Evolutionary conservation across 2,113 vertebrate species (phyloP), one percentile per base, ranked within the genome.

Genomic region (Tonatia bakeri): DNA sequence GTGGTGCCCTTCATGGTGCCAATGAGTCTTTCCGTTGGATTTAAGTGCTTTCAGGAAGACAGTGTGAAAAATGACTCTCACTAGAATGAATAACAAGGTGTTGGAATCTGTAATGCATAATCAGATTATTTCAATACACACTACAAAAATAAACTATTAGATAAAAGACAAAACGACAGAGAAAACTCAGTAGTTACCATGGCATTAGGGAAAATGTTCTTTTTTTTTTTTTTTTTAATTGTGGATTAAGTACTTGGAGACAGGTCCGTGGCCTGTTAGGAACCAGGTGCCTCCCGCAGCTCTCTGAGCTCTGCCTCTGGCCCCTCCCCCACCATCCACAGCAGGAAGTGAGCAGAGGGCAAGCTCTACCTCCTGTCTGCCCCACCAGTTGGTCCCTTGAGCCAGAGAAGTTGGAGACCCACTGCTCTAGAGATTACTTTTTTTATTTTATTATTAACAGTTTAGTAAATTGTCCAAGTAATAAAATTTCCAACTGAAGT

Each of bases 161-260:
- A 83, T 95, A 84, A 87, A 92, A 91, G 59, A 85, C 54, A 90
- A 64, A 92, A 94, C 72, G 65, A 77, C 47, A 80, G 65, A 87
- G 64, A 73, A 85, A 80, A 50, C 5, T 56, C 38, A 40, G 14
- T 67, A 92, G n/a, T 95, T 93, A 72, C 26, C 79, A 52, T 31
- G 40, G 33, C 73, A 93, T 64, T 80, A 59, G 64, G 56, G 38
- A 64, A 92, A 83, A 87, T 45, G 11, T 59, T 94, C 3, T 54
- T 95, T 96, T 83, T 90, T 56, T 56, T 56, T 54, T 54, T 17
- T 50, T 20, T 54, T 54, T 52, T 16, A 17, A 61, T 75, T 90
- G 76, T 87, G 31, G 38, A 38, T 87, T 86, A 87, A 92, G 28
- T 47, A 82, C 67, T 85, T 86, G 76, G 75, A 93, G 91, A 56